Evolutionary conservation across 2,888 invertebrate species (phyloP).

Genomic region (Phortica okadai): DNA sequence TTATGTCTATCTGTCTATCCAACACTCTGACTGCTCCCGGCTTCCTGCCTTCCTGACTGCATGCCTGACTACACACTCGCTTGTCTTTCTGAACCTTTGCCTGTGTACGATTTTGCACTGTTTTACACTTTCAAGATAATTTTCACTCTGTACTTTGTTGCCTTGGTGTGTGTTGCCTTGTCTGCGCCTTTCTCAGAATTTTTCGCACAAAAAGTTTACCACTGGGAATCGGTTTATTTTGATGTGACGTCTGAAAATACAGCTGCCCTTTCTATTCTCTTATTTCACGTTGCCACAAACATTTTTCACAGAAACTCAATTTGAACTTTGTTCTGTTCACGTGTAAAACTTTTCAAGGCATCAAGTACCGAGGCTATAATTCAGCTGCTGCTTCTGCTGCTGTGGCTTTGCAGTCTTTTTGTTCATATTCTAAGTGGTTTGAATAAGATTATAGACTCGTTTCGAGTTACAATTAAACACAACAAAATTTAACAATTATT

Average conservation of each 20-base stretch:
- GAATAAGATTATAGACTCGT: background rate
- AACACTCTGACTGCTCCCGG: background rate
- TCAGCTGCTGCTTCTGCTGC: background rate
- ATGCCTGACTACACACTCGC: background rate
- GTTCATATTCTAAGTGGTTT: background rate
- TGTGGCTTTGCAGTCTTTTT: background rate
- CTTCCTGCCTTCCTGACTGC: background rate
- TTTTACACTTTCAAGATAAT: conserved; percentile 38
- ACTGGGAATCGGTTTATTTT: conserved; percentile 49
- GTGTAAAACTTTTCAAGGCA: conserved; percentile 54
- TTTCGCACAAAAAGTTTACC: conserved; percentile 56
- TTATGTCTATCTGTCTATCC: conserved; percentile 30
- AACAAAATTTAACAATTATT: too few species aligned
- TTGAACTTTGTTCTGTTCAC: conserved; percentile 61
- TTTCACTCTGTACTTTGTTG: conserved; percentile 48
- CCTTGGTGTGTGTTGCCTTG: conserved; percentile 1
- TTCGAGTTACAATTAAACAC: too few species aligned
- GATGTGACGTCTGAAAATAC: conserved; percentile 32
- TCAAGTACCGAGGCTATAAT: conserved; percentile 37
- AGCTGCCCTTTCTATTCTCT: background rate
- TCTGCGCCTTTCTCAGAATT: conserved; percentile 32
- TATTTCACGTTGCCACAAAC: conserved; percentile 45
- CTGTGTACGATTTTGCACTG: conserved; percentile 17
- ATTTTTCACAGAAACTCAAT: conserved; percentile 54
- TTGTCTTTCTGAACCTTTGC: background rate